Base-by-base conservation (phyloP, 2,113 vertebrate genomes). In the Mixornis gularis region DNA sequence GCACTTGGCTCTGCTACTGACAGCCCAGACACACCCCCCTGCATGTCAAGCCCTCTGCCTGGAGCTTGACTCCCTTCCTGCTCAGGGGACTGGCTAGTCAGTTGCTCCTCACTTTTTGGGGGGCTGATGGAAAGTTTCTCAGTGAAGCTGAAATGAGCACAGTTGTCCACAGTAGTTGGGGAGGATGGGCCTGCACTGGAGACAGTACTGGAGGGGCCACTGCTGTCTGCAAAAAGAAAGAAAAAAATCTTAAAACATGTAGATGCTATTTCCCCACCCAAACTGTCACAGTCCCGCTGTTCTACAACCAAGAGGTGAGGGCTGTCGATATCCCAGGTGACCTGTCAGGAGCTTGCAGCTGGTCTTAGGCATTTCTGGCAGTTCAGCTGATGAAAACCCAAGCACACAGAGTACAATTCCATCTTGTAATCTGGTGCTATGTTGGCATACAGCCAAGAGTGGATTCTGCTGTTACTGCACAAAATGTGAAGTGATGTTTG, bases 101-200 rank as follows among this genome's bases (percentile, higher is more conserved):
- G 91, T 17, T 55, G 89, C 81, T 98, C 98, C 96, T 98, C 98
- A 5, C 96, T 98, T 97, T 97, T 97, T 16, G 98, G 98, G 49
- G 98, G 97, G 22, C 97, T 98, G 64, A 97, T 80, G 12, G 98
- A 96, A 16, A 98, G 90, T 90, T 98, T 99, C 73, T 99, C 98
- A 29, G 97, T 96, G 96, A 99, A 99, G 97, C 98, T 98, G 97
- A 99, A 99, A 70, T 97, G 98, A 38, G 98, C 95, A 8, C 98
- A 98, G 36, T 97, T 98, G 96, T 99, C 98, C 18, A 98, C 96
- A 15, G 98, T 97, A 52, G 98, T 98, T 77, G 99, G 99, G 24
- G 99, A 99, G 10, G 99, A 99, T 0, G 99, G 99, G 10, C 99
- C 99, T 22, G 99, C 99, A 44, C 99, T 99, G 93, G 99, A 99